phyloP scores from a whole-genome alignment of 2,888 invertebrate genomes.

The Blastobasis lacticolella region DNA sequence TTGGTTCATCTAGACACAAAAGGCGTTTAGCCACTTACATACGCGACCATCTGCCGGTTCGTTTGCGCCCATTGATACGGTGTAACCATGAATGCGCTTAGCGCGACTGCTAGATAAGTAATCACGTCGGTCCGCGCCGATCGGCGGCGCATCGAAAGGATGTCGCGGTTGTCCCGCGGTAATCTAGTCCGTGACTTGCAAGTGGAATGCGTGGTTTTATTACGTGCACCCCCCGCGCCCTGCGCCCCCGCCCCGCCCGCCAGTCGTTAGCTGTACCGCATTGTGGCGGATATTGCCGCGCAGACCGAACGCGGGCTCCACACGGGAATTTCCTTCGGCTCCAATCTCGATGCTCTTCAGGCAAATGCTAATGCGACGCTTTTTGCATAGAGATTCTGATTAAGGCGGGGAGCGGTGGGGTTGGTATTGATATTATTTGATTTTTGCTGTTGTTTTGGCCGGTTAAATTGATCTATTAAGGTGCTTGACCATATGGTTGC shows the following conservation, averaged over 20 bases:
- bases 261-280: slow-evolving; percentile 4
- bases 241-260: neutral
- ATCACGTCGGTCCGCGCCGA: slow-evolving; percentile 26
- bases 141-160: slow-evolving; percentile 48
- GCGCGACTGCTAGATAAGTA: slow-evolving; percentile 20
- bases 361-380: too few relatives aligned
- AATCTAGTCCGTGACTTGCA: slow-evolving; percentile 72
- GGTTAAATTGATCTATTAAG: too few relatives aligned
- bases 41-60: too few relatives aligned
- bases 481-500: too few relatives aligned
- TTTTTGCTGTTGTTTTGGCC: too few relatives aligned
- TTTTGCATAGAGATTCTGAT: too few relatives aligned
- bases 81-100: neutral
- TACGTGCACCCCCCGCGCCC: slow-evolving; percentile 29
- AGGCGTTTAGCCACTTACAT: too few relatives aligned
- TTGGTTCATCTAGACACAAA: too few relatives aligned
- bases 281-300: slow-evolving; percentile 41
- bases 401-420: too few relatives aligned
- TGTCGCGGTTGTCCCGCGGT: slow-evolving; percentile 47
- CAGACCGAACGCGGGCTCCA: slow-evolving; percentile 7
- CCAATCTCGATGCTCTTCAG: too few relatives aligned
- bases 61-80: too few relatives aligned
- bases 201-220: slow-evolving; percentile 64
- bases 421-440: too few relatives aligned
- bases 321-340: neutral